Conservation (phyloP, 2,113 vertebrate species). For the Telmatochromis sp. region DNA sequence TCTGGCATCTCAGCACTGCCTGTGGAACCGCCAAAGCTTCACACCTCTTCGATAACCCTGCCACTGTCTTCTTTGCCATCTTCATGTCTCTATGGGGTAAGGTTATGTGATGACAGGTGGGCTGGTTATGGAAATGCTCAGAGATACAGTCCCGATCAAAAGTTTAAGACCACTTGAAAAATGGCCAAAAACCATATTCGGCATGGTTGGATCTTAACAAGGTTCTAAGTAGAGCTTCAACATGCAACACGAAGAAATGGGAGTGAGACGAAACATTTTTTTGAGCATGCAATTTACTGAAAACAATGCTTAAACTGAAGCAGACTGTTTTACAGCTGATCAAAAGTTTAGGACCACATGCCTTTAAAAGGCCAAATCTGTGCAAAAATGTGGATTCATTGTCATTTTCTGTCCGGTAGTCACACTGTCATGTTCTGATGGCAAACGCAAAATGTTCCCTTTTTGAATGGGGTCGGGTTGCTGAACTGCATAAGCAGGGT, state of each 20-base stretch:
- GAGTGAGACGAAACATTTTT: neutral
- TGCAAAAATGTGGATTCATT: neutral
- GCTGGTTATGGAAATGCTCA: neutral
- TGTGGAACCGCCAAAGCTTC: constrained; percentile 88
- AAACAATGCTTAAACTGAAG: neutral
- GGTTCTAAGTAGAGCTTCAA: neutral
- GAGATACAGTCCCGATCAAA: neutral
- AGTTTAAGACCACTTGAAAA: neutral
- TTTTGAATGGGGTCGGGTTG: neutral
- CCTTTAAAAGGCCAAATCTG: neutral
- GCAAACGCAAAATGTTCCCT: neutral
- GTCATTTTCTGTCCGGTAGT: neutral
- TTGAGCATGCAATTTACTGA: neutral
- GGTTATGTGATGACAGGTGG: constrained; percentile 5
- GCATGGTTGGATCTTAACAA: neutral
- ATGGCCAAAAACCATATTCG: accelerated
- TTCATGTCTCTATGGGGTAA: constrained; percentile 99
- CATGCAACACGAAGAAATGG: neutral
- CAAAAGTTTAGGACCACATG: neutral
- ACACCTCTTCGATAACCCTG: constrained; percentile 96
- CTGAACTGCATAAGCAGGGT: neutral
- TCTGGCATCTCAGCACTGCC: constrained; percentile 92
- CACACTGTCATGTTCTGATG: neutral
- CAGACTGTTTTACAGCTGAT: neutral
- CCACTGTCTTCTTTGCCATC: constrained; percentile 92